phyloP scores from a whole-genome alignment of 2,113 vertebrate species.

The Ictalurus furcatus region DNA sequence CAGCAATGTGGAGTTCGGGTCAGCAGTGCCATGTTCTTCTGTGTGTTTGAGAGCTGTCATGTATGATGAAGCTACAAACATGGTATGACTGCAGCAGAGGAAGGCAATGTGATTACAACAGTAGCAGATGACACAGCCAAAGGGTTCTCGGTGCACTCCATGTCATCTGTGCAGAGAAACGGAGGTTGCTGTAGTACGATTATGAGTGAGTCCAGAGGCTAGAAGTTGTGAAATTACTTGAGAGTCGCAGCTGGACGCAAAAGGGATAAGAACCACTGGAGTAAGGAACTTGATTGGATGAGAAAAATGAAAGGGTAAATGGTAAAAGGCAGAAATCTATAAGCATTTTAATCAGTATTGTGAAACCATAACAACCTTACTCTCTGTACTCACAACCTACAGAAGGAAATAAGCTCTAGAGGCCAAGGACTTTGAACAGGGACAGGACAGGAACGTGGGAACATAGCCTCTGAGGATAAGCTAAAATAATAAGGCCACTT shows the following conservation, averaged over 20 bases:
- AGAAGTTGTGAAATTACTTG: too few species aligned
- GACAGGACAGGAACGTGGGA: conserved; percentile 17
- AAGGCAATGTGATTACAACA: not conserved
- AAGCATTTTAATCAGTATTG: not conserved
- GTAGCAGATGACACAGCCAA: not conserved
- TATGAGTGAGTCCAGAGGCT: not conserved
- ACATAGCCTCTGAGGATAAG: conserved; percentile 22
- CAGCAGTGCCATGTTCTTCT: not conserved
- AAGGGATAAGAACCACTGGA: not conserved
- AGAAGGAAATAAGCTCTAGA: not conserved
- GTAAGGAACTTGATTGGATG: not conserved
- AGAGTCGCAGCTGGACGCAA: not conserved
- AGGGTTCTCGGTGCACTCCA: not conserved
- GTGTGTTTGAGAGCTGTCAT: not conserved
- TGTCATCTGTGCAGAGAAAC: not conserved
- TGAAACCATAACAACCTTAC: not conserved
- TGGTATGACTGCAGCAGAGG: not conserved
- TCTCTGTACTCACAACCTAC: not conserved
- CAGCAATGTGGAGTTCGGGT: too few species aligned
- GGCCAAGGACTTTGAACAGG: conserved; percentile 20
- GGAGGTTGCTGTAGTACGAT: not conserved
- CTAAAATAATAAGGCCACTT: conserved; percentile 15
- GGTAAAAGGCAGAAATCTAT: not conserved
- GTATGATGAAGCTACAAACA: not conserved
- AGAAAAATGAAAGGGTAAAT: not conserved